Evolutionary conservation across 2,113 vertebrate genomes (phyloP).

Genomic region (Neopipo cinnamomea): DNA sequence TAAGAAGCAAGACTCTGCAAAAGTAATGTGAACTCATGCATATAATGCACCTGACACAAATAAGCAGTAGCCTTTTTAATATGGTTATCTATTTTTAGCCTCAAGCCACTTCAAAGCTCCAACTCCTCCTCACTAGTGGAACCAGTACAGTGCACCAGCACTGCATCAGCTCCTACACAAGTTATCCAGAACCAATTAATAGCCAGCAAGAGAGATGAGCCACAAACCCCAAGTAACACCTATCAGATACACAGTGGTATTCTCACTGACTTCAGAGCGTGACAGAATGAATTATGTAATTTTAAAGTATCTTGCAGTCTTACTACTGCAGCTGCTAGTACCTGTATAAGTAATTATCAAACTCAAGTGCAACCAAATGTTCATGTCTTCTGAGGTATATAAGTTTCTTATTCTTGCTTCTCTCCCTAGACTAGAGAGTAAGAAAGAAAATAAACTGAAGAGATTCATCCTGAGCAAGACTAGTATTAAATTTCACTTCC

Average conservation of each 20-base stretch:
- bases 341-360: not conserved
- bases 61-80: not conserved
- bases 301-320: not conserved
- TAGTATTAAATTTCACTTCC: not conserved
- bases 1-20: not conserved
- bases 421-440: not conserved
- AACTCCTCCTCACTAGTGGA: not conserved
- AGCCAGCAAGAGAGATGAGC: fast-evolving
- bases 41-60: not conserved
- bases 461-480: not conserved
- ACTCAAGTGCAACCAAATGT: not conserved
- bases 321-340: not conserved
- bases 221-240: not conserved
- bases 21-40: not conserved
- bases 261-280: not conserved
- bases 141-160: not conserved
- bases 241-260: not conserved
- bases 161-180: not conserved
- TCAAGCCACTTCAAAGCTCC: not conserved
- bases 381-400: not conserved
- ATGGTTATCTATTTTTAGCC: not conserved
- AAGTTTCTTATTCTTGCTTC: not conserved
- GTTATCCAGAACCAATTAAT: not conserved
- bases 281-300: not conserved
- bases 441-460: not conserved